Percentiles rank a stretch among this genome's conserved stretches.
phyloP scores from a whole-genome alignment of 2,797 vertebrate species.

The Botia almorhae region DNA sequence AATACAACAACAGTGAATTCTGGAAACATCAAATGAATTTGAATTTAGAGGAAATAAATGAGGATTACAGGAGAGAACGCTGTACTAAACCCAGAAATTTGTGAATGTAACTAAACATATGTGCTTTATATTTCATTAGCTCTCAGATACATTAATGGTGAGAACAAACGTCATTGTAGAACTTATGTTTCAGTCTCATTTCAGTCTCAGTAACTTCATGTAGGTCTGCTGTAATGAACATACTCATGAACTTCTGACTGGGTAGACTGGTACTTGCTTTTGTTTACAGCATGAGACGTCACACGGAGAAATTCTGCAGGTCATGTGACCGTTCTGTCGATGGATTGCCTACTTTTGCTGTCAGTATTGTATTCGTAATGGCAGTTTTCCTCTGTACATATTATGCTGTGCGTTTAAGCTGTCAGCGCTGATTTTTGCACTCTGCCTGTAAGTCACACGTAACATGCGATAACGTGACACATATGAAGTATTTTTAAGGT shows the following conservation, averaged over 20 bases:
- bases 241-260: too few relatives aligned
- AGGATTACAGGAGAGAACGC: not conserved
- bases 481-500: conserved; percentile 68
- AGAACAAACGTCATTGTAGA: not conserved
- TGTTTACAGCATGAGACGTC: conserved; percentile 7
- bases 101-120: conserved; percentile 17
- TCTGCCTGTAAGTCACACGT: conserved; percentile 71
- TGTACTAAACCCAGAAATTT: conserved; percentile 3
- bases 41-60: not conserved
- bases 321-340: conserved; percentile 23
- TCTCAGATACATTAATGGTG: not conserved
- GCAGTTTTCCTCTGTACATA: conserved; percentile 66
- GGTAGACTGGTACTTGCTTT: not conserved
- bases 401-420: conserved; percentile 67
- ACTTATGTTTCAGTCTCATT: not conserved
- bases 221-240: not conserved
- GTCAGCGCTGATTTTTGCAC: conserved; percentile 70
- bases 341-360: conserved; percentile 14
- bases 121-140: not conserved
- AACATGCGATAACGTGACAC: conserved; percentile 65
- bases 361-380: conserved; percentile 50
- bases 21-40: not conserved
- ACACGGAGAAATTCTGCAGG: not conserved
- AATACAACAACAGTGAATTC: not conserved
- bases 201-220: not conserved